A percentile compares a stretch with the other conserved stretches of the same genome.
phyloP scores from a whole-genome alignment of 2,113 vertebrate species.

The Apodemus sylvaticus region DNA sequence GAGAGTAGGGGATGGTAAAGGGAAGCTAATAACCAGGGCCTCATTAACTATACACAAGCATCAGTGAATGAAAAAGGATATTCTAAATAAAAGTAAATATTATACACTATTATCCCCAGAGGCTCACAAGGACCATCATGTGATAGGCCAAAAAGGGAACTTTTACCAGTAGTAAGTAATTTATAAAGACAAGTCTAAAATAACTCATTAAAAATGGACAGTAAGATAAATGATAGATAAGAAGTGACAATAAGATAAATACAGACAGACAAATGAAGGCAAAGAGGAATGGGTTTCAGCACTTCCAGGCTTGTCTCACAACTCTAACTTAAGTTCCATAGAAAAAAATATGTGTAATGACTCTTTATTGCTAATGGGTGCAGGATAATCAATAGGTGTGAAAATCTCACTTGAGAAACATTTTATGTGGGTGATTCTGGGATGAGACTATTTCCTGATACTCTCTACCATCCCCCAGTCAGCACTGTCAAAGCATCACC shows the following conservation, averaged over 20 bases:
- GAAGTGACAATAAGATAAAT: background rate
- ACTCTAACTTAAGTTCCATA: background rate
- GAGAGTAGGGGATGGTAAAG: no score
- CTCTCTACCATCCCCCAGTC: fast-evolving
- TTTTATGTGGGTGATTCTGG: background rate
- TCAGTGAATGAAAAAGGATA: background rate
- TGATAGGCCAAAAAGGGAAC: slow-evolving; percentile 35
- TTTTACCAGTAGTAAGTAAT: background rate
- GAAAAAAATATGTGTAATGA: background rate
- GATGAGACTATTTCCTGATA: background rate
- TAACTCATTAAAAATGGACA: background rate
- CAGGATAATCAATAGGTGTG: slow-evolving; percentile 54
- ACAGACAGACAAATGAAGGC: background rate
- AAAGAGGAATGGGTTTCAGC: background rate
- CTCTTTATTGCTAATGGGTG: slow-evolving; percentile 69
- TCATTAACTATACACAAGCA: background rate
- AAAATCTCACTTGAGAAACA: slow-evolving; percentile 76
- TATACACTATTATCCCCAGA: background rate
- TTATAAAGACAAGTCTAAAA: background rate
- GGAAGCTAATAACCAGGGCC: no score
- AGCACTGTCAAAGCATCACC: background rate
- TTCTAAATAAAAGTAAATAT: slow-evolving; percentile 48
- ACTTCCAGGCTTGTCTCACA: background rate
- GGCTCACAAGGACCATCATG: background rate
- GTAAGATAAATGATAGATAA: background rate